These are phyloP conservation scores for Colletes latitarsis DNA, from an alignment of 1,140 invertebrate genomes.

Conservation along the genomic window DNA sequence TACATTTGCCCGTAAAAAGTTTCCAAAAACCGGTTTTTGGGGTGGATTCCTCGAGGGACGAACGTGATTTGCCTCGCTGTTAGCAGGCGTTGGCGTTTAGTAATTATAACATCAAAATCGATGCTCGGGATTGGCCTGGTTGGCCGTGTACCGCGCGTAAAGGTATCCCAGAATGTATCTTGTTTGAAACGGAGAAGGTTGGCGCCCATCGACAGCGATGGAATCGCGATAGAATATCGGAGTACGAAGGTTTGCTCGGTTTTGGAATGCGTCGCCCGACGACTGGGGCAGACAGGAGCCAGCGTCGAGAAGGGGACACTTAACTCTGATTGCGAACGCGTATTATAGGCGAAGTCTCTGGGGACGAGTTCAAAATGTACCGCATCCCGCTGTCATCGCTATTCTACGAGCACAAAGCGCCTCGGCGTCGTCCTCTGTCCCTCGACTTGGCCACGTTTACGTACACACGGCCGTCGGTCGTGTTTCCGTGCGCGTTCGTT, in stretches of 20 bases:
- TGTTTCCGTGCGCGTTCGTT: not conserved
- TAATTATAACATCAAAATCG: too few relatives aligned
- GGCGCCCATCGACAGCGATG: not conserved
- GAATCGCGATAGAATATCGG: constrained; percentile 8
- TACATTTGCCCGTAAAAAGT: too few relatives aligned
- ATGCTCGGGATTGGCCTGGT: too few relatives aligned
- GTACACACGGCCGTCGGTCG: constrained; percentile 15
- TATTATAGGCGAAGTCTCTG: constrained; percentile 39
- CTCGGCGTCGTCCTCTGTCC: not conserved
- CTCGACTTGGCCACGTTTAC: constrained; percentile 18
- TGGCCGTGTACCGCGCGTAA: too few relatives aligned
- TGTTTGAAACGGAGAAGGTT: too few relatives aligned
- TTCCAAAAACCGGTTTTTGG: too few relatives aligned
- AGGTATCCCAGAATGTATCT: too few relatives aligned
- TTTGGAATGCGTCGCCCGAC: constrained; percentile 12
- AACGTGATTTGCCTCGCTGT: too few relatives aligned
- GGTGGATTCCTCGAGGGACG: too few relatives aligned
- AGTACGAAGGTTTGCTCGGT: not conserved
- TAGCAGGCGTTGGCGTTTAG: too few relatives aligned
- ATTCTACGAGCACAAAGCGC: constrained; percentile 35
- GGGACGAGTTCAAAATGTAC: constrained; percentile 41
- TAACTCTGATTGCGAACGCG: constrained; percentile 56
- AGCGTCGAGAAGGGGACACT: constrained; percentile 30
- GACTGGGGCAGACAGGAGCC: not conserved
- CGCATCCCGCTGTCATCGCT: constrained; percentile 23